A percentile compares a stretch with the other conserved stretches of the same genome.
Evolutionary conservation across 2,797 vertebrate species (phyloP).

Genomic region (Peromyscus attwateri): DNA sequence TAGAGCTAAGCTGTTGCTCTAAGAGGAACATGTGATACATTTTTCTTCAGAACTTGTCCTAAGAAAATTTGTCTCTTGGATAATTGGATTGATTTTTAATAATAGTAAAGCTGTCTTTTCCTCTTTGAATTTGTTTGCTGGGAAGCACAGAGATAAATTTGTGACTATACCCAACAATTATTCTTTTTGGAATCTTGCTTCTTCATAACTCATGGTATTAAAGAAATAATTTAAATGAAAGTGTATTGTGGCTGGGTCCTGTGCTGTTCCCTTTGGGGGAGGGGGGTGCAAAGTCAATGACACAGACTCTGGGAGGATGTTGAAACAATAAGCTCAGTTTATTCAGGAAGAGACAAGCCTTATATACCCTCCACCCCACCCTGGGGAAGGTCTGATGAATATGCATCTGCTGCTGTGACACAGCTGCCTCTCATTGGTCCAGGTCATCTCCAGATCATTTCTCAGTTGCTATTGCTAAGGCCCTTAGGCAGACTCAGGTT

Average conservation of each 20-base stretch:
- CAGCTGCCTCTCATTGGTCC: too few relatives aligned
- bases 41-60: conserved; percentile 26
- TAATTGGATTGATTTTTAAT: conserved; percentile 26
- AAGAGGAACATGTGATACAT: neutral
- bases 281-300: too few relatives aligned
- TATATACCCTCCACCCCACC: too few relatives aligned
- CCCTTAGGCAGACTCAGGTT: too few relatives aligned
- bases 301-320: too few relatives aligned
- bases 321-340: too few relatives aligned
- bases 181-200: conserved; percentile 25
- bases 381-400: too few relatives aligned
- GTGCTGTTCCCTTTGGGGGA: too few relatives aligned
- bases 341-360: too few relatives aligned
- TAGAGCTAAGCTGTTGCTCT: neutral
- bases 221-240: conserved; percentile 35
- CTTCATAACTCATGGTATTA: conserved; percentile 20
- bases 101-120: conserved; percentile 30
- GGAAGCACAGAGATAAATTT: neutral
- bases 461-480: too few relatives aligned
- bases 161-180: neutral
- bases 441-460: too few relatives aligned
- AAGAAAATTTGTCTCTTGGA: conserved; percentile 6
- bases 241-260: neutral
- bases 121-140: neutral
- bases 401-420: too few relatives aligned